Evolutionary conservation across 2,888 invertebrate species (phyloP).

Genomic region (Drosophila hawaiiensis): DNA sequence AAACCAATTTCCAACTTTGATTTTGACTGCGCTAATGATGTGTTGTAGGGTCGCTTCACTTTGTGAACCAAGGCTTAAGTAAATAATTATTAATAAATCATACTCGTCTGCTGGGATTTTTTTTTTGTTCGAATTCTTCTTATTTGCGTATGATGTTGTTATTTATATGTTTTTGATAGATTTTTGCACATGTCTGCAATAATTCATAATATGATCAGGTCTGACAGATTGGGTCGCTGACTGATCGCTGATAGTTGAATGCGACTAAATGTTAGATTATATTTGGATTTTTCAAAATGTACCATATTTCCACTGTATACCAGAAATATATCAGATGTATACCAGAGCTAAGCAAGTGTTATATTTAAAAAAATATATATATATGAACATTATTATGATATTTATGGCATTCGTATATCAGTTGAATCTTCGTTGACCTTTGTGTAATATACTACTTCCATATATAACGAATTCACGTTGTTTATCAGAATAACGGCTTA

Average conservation of each 20-base stretch:
- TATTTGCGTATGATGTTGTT: constrained; percentile 23
- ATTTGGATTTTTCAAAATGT: not conserved
- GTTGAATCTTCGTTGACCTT: not conserved
- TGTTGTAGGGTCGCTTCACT: constrained; percentile 22
- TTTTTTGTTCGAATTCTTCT: constrained; percentile 53
- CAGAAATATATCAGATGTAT: not conserved
- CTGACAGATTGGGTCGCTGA: constrained; percentile 60
- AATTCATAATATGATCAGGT: constrained; percentile 50
- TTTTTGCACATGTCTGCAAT: constrained; percentile 77
- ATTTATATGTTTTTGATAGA: constrained; percentile 53
- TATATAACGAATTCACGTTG: not conserved
- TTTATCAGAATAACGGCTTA: not conserved
- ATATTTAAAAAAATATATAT: not conserved
- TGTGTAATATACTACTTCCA: not conserved
- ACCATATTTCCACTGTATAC: not conserved
- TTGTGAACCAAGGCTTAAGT: constrained; percentile 25
- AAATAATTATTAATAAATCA: constrained; percentile 66
- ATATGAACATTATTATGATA: not conserved
- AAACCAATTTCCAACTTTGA: not conserved
- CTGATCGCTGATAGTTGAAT: constrained; percentile 18
- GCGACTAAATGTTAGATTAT: constrained; percentile 19
- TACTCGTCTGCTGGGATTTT: constrained; percentile 55
- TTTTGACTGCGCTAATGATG: not conserved
- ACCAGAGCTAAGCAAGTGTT: not conserved
- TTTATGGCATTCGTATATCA: not conserved